Evolutionary conservation across 53 echinoderm and acorn worm species (phyloP).

Genomic region (Glandiceps talaboti): DNA sequence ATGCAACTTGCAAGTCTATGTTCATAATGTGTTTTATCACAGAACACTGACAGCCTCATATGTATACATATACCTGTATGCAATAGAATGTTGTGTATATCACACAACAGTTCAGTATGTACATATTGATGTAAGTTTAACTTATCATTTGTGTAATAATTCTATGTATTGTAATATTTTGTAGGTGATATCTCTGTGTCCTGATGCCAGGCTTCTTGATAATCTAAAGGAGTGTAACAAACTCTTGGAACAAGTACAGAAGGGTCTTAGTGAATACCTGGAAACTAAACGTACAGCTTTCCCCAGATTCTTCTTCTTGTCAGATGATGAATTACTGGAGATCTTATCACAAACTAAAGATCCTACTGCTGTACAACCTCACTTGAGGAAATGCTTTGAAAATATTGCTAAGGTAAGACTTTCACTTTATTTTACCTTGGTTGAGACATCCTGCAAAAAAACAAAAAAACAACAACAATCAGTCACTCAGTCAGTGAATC

Average conservation of each 20-base stretch:
- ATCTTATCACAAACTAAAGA: slow-evolving; percentile 98
- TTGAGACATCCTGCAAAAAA: too few relatives aligned
- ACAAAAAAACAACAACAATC: neutral
- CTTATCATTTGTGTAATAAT: too few relatives aligned
- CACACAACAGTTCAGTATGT: too few relatives aligned
- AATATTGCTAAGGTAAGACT: slow-evolving; percentile 71
- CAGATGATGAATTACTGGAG: slow-evolving; percentile 95
- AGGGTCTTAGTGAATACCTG: slow-evolving; percentile 96
- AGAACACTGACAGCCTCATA: too few relatives aligned
- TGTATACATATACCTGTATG: too few relatives aligned
- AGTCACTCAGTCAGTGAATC: neutral
- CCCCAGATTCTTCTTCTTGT: slow-evolving; percentile 98
- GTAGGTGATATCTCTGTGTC: slow-evolving; percentile 93
- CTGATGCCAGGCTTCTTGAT: slow-evolving; percentile 87
- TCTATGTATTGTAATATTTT: too few relatives aligned
- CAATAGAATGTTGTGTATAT: too few relatives aligned
- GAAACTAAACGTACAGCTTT: slow-evolving; percentile 97
- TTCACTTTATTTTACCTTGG: too few relatives aligned
- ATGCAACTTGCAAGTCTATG: too few relatives aligned
- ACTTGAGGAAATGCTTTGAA: slow-evolving; percentile 97
- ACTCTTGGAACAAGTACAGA: slow-evolving; percentile 97
- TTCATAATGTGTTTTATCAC: too few relatives aligned
- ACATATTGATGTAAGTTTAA: too few relatives aligned
- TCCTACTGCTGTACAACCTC: slow-evolving; percentile 95
- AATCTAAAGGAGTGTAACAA: slow-evolving; percentile 99